Evolutionary conservation across 2,797 vertebrate genomes (phyloP).

Genomic region (Sebastes oblongus): DNA sequence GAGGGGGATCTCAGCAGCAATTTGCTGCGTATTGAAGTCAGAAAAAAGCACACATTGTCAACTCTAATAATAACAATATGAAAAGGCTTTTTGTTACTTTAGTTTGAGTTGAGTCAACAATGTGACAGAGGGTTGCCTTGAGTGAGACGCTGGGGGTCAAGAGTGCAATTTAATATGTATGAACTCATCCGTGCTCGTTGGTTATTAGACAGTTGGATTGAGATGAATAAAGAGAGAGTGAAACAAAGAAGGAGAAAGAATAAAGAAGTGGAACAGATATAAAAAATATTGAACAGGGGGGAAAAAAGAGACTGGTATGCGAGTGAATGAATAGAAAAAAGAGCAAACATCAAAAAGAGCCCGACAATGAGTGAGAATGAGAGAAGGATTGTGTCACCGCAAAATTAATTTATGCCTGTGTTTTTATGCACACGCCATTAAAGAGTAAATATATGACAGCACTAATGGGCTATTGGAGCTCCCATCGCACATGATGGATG

Average conservation of each 20-base stretch:
- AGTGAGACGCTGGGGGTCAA: slow-evolving; percentile 5
- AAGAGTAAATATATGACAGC: slow-evolving; percentile 76
- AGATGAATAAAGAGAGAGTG: slow-evolving; percentile 3
- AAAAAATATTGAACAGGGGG: neutral
- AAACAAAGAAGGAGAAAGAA: neutral
- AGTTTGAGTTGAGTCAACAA: slow-evolving; percentile 4
- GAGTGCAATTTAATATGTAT: slow-evolving; percentile 20
- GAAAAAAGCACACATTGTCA: neutral
- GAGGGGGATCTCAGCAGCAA: slow-evolving; percentile 16
- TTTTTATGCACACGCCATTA: slow-evolving; percentile 69
- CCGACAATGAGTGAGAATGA: neutral
- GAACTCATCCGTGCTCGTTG: slow-evolving; percentile 3
- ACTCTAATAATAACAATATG: neutral
- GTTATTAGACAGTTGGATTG: slow-evolving; percentile 19
- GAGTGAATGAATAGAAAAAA: neutral
- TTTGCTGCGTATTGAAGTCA: slow-evolving; percentile 19
- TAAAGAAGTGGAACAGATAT: neutral
- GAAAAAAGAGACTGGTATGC: neutral
- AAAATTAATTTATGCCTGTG: slow-evolving; percentile 47
- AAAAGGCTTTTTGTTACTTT: slow-evolving; percentile 13
- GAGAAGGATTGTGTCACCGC: slow-evolving; percentile 13
- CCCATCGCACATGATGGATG: slow-evolving; percentile 72
- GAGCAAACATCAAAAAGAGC: neutral
- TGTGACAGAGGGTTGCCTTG: neutral
- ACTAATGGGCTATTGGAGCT: slow-evolving; percentile 67